Percentiles rank a stretch among this genome's conserved stretches.
Conservation (phyloP, 2,797 vertebrate genomes). For the Poeciliopsis paucimaculata region DNA sequence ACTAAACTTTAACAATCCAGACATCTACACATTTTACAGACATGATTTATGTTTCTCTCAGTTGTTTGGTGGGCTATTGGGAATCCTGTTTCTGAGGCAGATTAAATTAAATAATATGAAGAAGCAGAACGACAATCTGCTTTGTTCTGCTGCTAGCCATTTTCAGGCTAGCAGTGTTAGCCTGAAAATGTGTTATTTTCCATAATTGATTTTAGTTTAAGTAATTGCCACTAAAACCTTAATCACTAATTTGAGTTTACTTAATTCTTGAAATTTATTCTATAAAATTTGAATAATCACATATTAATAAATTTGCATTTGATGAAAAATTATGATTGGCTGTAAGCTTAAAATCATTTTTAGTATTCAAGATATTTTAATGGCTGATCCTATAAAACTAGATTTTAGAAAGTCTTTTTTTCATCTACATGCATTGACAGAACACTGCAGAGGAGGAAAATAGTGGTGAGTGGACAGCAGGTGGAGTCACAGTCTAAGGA, state of each 20-base stretch:
- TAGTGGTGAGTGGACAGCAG: slow-evolving; percentile 47
- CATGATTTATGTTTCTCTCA: neutral
- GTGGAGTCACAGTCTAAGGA: slow-evolving; percentile 60
- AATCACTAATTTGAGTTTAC: neutral
- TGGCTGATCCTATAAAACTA: neutral
- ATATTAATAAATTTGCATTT: neutral
- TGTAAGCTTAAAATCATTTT: neutral
- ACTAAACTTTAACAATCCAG: neutral
- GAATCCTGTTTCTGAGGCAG: neutral
- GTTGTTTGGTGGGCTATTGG: neutral
- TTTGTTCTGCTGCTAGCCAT: too few species aligned
- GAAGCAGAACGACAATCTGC: neutral
- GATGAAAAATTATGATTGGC: neutral
- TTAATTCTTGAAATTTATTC: neutral
- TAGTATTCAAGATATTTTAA: neutral
- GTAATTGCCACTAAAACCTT: neutral
- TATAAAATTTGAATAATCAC: neutral
- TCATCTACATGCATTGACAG: neutral
- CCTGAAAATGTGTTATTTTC: neutral
- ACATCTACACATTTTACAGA: neutral
- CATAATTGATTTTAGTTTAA: neutral
- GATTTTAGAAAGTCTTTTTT: neutral
- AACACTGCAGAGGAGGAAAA: neutral
- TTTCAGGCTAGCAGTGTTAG: neutral
- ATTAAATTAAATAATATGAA: neutral